Percentiles rank a stretch among this genome's conserved stretches.
phyloP scores from a whole-genome alignment of 2,888 invertebrate genomes.

The Actias luna region DNA sequence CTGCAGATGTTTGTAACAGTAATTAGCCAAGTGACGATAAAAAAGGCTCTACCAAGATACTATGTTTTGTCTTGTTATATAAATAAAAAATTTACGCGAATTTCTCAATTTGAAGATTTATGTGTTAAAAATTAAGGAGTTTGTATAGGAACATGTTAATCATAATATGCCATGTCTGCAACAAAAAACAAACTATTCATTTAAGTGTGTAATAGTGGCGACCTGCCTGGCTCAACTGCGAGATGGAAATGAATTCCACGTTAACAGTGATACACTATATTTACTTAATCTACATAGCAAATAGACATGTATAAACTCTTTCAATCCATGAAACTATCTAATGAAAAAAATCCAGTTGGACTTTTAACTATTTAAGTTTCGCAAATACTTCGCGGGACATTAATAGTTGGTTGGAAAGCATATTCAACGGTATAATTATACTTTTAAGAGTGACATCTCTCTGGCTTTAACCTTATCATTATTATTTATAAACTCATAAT shows the following conservation, averaged over 20 bases:
- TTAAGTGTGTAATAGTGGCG: neutral
- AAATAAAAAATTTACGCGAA: too few relatives aligned
- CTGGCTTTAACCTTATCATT: neutral
- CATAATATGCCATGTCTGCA: neutral
- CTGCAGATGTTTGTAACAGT: too few relatives aligned
- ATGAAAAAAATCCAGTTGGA: neutral
- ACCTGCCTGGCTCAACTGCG: neutral
- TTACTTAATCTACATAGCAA: slow-evolving; percentile 4
- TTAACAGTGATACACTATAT: neutral
- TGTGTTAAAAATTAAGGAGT: too few relatives aligned
- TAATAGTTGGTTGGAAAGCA: neutral
- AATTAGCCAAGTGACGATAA: too few relatives aligned
- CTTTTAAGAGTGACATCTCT: neutral
- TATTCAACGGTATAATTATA: neutral
- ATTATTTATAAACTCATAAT: neutral
- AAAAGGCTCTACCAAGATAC: too few relatives aligned
- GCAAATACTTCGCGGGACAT: neutral
- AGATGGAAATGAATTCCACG: neutral
- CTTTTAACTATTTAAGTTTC: neutral
- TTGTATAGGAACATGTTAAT: too few relatives aligned
- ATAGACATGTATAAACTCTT: neutral
- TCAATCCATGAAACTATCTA: neutral
- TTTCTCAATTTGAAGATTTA: too few relatives aligned
- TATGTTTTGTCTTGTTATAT: too few relatives aligned
- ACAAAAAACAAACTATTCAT: neutral